Evolutionary conservation across 1,140 invertebrate species (phyloP).

Genomic region (Drosophila ananassae): DNA sequence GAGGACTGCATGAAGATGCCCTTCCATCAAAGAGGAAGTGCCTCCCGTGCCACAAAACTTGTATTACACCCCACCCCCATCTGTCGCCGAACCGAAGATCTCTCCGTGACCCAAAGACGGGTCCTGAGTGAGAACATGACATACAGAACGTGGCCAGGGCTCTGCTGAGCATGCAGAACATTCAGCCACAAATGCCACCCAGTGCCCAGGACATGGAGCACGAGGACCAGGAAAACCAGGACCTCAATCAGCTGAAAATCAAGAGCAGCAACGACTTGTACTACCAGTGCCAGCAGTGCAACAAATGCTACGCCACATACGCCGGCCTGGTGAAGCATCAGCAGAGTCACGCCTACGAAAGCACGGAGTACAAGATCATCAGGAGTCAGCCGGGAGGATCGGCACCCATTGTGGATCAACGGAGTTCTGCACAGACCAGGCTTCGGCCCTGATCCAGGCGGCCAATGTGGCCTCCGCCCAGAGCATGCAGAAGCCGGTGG

Average conservation of each 20-base stretch:
- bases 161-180: conserved; percentile 74
- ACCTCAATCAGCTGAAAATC: conserved; percentile 60
- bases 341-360: conserved; percentile 94
- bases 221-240: conserved; percentile 51
- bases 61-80: conserved; percentile 16
- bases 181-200: conserved; percentile 35
- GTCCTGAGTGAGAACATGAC: conserved; percentile 70
- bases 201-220: conserved; percentile 37
- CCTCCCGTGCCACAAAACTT: conserved; percentile 1
- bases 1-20: conserved; percentile 72
- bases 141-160: conserved; percentile 77
- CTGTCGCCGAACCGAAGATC: conserved; percentile 62
- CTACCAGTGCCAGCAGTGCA: conserved; percentile 87
- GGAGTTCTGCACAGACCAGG: conserved; percentile 77
- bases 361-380: conserved; percentile 82
- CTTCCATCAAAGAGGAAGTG: conserved; percentile 23
- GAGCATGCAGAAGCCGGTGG: conserved; percentile 79
- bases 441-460: conserved; percentile 74
- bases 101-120: conserved; percentile 49
- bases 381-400: conserved; percentile 66
- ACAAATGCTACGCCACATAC: conserved; percentile 97
- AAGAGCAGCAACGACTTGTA: conserved; percentile 80
- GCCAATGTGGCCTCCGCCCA: conserved; percentile 71
- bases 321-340: conserved; percentile 97
- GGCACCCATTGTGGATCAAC: conserved; percentile 68